Evolutionary conservation across 92 coral and sea anemone species (phyloP), one percentile per base, ranked within the genome.

Genomic region (Porites lobata): DNA sequence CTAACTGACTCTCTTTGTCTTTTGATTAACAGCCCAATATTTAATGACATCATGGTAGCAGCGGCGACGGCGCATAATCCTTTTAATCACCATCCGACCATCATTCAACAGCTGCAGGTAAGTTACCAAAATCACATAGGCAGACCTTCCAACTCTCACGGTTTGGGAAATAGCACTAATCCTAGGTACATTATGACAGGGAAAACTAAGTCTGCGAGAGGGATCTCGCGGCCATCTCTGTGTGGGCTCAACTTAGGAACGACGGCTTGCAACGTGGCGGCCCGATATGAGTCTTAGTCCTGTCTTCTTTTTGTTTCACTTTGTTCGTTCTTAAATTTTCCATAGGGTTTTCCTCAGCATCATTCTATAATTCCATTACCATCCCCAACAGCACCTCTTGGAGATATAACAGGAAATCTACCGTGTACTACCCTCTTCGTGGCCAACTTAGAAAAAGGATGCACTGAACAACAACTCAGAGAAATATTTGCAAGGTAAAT

Each of bases 341-440:
- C 38, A 53, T 11, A 76, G 89, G 76, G 76, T n/a, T 85, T 85
- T 24, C 89, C 89, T 29, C 92, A 88, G 79, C 94, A 91, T 56
- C 94, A 94, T 76, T 80, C 96, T 58, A 86, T 90, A n/a, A 74
- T 85, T 24, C 81, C 96, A 11, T 72, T 93, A 75, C 86, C 89
- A 19, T 93, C 96, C 11, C 96, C 96, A n/a, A 76, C 94, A 78
- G 90, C 86, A 6, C 93, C 79, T 24, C 95, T 83, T 19, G 78
- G 78, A 8, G 78, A 75, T 43, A 52, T 75, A 65, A 93, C 91
- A 13, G 98, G 85, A 11, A 90, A 96, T 78, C 89, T 93, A 9
- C 96, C 98, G 1, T 97, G 99, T 64, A 77, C 96, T 15, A 97
- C 99, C 17, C 79, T 97, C 62, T 97, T 97, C 59, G 99, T 88